phyloP scores from a whole-genome alignment of 2,113 vertebrate genomes.

The Synodontis membranacea region DNA sequence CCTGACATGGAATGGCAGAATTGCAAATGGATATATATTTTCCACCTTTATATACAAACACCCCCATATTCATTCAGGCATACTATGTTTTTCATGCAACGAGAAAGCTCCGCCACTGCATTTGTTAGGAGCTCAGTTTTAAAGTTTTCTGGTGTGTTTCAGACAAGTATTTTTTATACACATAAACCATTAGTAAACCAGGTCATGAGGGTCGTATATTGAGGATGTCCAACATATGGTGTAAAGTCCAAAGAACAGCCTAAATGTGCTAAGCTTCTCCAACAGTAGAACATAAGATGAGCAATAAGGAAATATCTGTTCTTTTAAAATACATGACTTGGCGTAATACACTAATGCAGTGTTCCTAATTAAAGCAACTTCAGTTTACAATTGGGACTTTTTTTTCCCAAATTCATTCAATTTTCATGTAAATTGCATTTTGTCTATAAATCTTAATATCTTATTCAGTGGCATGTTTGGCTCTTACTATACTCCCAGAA shows the following conservation, averaged over 20 bases:
- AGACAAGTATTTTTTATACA: not conserved
- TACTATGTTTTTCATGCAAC: not conserved
- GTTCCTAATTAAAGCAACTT: not conserved
- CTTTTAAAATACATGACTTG: not conserved
- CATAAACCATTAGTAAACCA: not conserved
- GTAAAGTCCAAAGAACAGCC: not conserved
- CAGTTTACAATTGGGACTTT: not conserved
- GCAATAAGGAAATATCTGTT: not conserved
- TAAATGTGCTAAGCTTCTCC: not conserved
- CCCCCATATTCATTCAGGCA: not conserved
- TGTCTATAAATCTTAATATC: constrained; percentile 21
- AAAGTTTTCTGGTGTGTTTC: not conserved
- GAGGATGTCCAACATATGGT: not conserved
- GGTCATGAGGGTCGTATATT: not conserved
- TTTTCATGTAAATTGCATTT: not conserved
- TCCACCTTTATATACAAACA: not conserved
- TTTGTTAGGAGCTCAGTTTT: not conserved
- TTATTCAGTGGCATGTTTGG: constrained; percentile 15
- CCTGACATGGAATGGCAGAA: not conserved
- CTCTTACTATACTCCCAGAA: not conserved
- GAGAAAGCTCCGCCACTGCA: not conserved
- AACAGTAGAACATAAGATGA: not conserved
- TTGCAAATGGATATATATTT: not conserved
- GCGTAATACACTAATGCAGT: not conserved
- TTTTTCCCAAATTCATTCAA: not conserved